A percentile compares a stretch with the other conserved stretches of the same genome.
phyloP scores from a whole-genome alignment of 2,888 invertebrate genomes.

The Cephus pulcher region DNA sequence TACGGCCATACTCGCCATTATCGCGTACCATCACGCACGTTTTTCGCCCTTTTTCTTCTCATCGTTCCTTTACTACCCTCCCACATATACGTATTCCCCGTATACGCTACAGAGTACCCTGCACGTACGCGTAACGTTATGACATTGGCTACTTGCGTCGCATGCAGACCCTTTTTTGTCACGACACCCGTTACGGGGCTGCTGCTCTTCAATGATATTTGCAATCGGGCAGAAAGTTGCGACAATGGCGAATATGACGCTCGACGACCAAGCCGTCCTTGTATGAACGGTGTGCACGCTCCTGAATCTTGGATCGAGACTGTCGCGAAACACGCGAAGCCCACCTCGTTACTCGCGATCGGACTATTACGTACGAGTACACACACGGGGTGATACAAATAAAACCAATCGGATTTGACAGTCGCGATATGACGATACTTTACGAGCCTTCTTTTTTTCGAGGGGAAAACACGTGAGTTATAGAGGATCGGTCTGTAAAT shows the following conservation, averaged over 20 bases:
- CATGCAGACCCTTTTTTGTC: conserved; percentile 55
- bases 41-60: conserved; percentile 16
- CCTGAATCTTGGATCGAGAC: neutral
- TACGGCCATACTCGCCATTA: conserved; percentile 27
- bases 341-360: neutral
- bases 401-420: neutral
- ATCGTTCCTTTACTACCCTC: conserved; percentile 20
- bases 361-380: neutral
- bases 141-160: conserved; percentile 18
- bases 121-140: neutral
- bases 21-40: conserved; percentile 52
- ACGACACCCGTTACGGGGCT: conserved; percentile 10
- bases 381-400: neutral
- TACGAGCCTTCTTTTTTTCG: neutral
- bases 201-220: conserved; percentile 42
- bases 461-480: neutral
- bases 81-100: neutral
- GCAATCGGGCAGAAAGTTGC: conserved; percentile 25
- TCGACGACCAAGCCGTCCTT: conserved; percentile 21
- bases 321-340: neutral
- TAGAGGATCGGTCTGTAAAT: neutral
- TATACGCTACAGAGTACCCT: neutral
- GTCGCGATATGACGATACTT: neutral
- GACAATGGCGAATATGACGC: neutral
- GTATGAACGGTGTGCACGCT: neutral